Conservation (phyloP, 2,888 invertebrate species). For the Lepidocyrtoides sp. region DNA sequence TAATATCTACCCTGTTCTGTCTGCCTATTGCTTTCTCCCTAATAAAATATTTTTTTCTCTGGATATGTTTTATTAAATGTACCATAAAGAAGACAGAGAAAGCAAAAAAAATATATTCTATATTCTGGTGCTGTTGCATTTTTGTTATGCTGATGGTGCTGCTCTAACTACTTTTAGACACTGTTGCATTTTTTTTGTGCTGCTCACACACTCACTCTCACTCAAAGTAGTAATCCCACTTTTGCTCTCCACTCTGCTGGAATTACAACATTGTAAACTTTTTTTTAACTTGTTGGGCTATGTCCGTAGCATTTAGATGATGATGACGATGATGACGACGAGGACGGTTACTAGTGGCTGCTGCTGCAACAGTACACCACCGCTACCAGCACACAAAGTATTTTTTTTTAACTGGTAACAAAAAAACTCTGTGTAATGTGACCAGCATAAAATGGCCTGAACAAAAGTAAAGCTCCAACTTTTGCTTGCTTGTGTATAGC, state of each 20-base stretch:
- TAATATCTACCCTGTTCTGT: not conserved
- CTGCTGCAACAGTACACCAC: too few relatives aligned
- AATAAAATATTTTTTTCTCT: slow-evolving; percentile 54
- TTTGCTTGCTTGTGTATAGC: slow-evolving; percentile 58
- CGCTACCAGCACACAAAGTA: slow-evolving; percentile 3
- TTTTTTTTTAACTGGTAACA: slow-evolving; percentile 51
- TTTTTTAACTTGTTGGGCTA: slow-evolving; percentile 55
- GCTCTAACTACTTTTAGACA: slow-evolving; percentile 17
- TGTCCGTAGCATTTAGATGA: slow-evolving; percentile 52
- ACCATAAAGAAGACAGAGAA: not conserved
- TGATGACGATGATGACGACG: not conserved
- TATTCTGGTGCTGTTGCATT: not conserved
- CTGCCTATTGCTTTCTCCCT: slow-evolving; percentile 59
- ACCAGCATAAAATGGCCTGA: slow-evolving; percentile 72
- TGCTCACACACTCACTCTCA: not conserved
- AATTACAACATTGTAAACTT: slow-evolving; percentile 65
- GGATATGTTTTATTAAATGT: slow-evolving; percentile 3
- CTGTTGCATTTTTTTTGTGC: slow-evolving; percentile 62
- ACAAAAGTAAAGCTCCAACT: slow-evolving; percentile 34
- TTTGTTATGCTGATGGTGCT: not conserved
- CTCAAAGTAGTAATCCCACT: not conserved
- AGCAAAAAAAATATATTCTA: not conserved
- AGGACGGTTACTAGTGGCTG: not conserved
- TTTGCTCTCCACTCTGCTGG: not conserved
- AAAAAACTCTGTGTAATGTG: slow-evolving; percentile 64